A percentile compares a stretch with the other conserved stretches of the same genome.
These are phyloP conservation scores for Podocnemis expansa DNA, from an alignment of 2,113 vertebrate genomes.

Conservation along the genomic window DNA sequence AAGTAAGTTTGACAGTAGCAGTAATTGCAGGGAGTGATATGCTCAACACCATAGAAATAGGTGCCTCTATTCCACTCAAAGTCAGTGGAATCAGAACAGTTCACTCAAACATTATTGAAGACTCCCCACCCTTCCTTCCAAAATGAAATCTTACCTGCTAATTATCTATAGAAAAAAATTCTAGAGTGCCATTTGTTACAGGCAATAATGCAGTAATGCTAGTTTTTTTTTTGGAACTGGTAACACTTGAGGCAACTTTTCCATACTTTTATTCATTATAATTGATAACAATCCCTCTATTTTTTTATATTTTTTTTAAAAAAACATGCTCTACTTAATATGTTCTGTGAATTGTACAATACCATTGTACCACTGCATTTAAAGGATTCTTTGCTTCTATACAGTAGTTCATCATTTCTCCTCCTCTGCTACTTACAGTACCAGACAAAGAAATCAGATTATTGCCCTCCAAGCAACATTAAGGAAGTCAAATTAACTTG, in stretches of 20 bases:
- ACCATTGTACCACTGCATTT: background rate
- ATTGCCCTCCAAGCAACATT: constrained; percentile 48
- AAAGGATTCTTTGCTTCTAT: constrained; percentile 53
- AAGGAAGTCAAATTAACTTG: constrained; percentile 56
- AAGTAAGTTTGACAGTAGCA: background rate
- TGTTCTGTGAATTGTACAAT: constrained; percentile 35
- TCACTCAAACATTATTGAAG: background rate
- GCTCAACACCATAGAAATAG: background rate
- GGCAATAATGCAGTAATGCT: background rate
- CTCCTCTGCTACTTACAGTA: constrained; percentile 23
- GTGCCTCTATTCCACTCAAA: background rate
- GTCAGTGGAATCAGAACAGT: background rate
- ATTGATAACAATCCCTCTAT: constrained; percentile 46
- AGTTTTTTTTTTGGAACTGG: background rate
- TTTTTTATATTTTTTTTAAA: constrained; percentile 2
- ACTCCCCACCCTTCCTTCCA: background rate
- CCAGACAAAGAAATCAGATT: constrained; percentile 64
- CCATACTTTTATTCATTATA: background rate
- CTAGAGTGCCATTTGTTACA: background rate
- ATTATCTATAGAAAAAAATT: background rate
- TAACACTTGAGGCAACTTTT: background rate
- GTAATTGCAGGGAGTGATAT: background rate
- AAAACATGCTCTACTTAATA: constrained; percentile 24
- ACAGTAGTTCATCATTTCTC: constrained; percentile 24
- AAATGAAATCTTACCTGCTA: background rate